Evolutionary conservation across 2,888 invertebrate genomes (phyloP).

Genomic region (Agrotis ipsilon): DNA sequence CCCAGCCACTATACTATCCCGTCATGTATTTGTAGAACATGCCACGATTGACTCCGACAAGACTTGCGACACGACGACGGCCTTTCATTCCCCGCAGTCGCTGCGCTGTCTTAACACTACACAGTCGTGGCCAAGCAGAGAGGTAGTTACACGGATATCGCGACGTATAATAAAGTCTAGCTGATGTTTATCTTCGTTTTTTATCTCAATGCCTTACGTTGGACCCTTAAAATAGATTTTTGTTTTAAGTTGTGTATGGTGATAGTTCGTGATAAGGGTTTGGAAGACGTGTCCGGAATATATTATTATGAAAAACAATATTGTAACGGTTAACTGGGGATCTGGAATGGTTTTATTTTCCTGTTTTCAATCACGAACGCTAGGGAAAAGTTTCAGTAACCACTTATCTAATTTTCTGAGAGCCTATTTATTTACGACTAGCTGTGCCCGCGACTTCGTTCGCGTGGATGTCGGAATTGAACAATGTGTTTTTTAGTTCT

Average conservation of each 20-base stretch:
- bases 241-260: slow-evolving; percentile 40
- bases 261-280: not conserved
- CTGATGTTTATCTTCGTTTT: slow-evolving; percentile 74
- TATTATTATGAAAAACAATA: not conserved
- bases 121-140: not conserved
- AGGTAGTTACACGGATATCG: slow-evolving; percentile 66
- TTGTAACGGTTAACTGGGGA: not conserved
- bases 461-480: no score
- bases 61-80: not conserved
- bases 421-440: no score
- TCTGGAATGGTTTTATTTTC: not conserved
- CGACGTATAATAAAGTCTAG: slow-evolving; percentile 71
- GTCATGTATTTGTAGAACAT: not conserved
- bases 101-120: not conserved
- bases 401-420: not conserved
- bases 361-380: no score
- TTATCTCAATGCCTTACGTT: slow-evolving; percentile 58
- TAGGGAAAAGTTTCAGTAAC: not conserved
- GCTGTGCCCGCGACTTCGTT: no score
- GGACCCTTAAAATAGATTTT: slow-evolving; percentile 51
- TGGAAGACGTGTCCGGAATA: not conserved
- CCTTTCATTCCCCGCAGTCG: not conserved
- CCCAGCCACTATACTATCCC: no score
- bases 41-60: not conserved
- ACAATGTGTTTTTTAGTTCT: no score